Evolutionary conservation across 1,140 invertebrate species (phyloP), one percentile per base, ranked within the genome.

Genomic region (Pseudoatta argentina): DNA sequence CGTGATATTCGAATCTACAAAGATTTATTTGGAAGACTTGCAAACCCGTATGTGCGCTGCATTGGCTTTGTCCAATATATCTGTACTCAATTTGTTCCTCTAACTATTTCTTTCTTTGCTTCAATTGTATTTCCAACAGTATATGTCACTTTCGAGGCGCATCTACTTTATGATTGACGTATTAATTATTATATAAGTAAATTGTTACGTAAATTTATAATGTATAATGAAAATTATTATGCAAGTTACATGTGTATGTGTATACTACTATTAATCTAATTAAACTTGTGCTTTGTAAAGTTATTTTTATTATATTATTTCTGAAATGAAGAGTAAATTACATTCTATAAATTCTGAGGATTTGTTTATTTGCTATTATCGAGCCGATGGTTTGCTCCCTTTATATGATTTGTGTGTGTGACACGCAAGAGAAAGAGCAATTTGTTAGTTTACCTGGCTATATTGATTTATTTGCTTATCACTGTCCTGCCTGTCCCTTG

Each of bases 381-480:
- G n/a, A 78, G 24, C 7, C 7, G 44, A 51, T 66, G 51, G 5
- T 78, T 78, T 53, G 27, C 10, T 78, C 66, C 3, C 44, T 53
- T 34, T 51, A 66, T 7, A 21, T n/a, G 24, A 77, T 63, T 63
- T 64, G 39, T 44, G 39, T 44, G 39, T 44, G 8, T 44, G 8
- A 27, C n/a, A 79, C 48, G 16, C 61, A 53, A 66, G 24, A 66
- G 75, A 34, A 39, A 57, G 53, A 75, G 53, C 12, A 34, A 51
- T 27, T 78, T 53, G 27, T 66, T 78, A 67, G 44, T 79, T 79
- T 53, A 76, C 48, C 63, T 51, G 16, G 34, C 27, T 67, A 73
- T 59, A 73, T 24, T 30, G 21, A 82, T 59, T 57, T 16, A 53
- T 82, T 82, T 59, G 30, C 51, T 53, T 59, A 82, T 81, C 64